Evolutionary conservation across 2,888 invertebrate species (phyloP).

Genomic region (Cotesia congregata): DNA sequence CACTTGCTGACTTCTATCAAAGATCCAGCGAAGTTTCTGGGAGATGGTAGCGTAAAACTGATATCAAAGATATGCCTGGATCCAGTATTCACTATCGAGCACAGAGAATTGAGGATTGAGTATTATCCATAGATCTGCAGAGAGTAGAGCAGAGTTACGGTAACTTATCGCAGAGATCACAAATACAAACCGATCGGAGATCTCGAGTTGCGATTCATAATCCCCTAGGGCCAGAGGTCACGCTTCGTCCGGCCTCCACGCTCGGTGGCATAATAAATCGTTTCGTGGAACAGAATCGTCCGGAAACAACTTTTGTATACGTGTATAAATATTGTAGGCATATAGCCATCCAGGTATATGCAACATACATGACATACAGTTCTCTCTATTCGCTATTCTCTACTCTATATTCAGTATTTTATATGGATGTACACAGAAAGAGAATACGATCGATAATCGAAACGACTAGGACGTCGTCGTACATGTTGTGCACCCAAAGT

Average conservation of each 20-base stretch:
- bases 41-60: no score
- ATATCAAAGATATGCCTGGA: neutral
- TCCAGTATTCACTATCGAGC: neutral
- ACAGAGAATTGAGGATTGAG: neutral
- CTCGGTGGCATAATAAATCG: constrained; percentile 68
- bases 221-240: constrained; percentile 61
- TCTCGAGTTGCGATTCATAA: constrained; percentile 62
- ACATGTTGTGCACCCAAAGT: neutral
- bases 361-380: no score
- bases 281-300: constrained; percentile 66
- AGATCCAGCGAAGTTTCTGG: no score
- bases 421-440: neutral
- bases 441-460: constrained; percentile 24
- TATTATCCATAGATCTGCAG: no score
- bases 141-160: neutral
- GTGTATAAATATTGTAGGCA: neutral
- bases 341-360: neutral
- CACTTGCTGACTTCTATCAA: no score
- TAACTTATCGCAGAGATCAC: neutral
- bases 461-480: constrained; percentile 2
- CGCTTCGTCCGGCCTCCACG: constrained; percentile 58
- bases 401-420: no score
- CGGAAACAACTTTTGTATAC: constrained; percentile 66
- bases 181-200: neutral
- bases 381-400: no score